phyloP scores from a whole-genome alignment of 2,888 invertebrate species.

The Caenorhabditis japonica region DNA sequence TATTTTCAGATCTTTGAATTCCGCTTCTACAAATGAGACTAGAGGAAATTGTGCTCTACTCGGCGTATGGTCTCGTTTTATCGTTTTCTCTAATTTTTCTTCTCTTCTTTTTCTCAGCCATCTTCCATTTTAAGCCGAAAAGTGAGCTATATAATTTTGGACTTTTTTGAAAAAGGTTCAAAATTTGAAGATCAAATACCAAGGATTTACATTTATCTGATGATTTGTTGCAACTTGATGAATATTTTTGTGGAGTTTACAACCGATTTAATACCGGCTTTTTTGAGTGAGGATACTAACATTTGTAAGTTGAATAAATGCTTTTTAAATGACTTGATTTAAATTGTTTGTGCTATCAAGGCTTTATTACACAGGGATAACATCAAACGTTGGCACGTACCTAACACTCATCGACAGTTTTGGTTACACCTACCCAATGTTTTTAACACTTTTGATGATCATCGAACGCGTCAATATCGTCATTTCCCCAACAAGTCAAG shows the following conservation, averaged over 20 bases:
- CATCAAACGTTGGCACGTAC: conserved; percentile 8
- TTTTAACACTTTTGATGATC: conserved; percentile 19
- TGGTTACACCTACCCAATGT: conserved; percentile 15
- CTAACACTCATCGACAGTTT: conserved; percentile 16
- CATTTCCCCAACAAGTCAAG: conserved; percentile 10
- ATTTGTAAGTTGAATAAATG: neutral
- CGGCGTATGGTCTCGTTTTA: neutral
- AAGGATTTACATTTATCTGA: conserved; percentile 8
- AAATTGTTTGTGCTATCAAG: too few relatives aligned
- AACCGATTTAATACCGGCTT: conserved; percentile 5
- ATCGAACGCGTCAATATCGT: conserved; percentile 16
- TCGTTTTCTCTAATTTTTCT: conserved; percentile 1
- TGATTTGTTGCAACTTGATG: conserved; percentile 9
- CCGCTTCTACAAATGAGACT: too few relatives aligned
- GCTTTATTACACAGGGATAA: conserved; percentile 3
- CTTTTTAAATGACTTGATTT: neutral
- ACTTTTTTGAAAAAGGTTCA: neutral
- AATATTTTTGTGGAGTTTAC: neutral
- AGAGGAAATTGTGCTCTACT: neutral
- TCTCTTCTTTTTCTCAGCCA: conserved; percentile 3
- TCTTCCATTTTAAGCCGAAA: conserved; percentile 8
- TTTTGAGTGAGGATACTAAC: neutral
- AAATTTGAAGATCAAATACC: conserved; percentile 2
- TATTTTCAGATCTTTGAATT: too few relatives aligned
- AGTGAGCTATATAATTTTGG: neutral